Evolutionary conservation across 2,888 invertebrate genomes (phyloP), one percentile per base, ranked within the genome.

Genomic region (Phyllotreta striolata): DNA sequence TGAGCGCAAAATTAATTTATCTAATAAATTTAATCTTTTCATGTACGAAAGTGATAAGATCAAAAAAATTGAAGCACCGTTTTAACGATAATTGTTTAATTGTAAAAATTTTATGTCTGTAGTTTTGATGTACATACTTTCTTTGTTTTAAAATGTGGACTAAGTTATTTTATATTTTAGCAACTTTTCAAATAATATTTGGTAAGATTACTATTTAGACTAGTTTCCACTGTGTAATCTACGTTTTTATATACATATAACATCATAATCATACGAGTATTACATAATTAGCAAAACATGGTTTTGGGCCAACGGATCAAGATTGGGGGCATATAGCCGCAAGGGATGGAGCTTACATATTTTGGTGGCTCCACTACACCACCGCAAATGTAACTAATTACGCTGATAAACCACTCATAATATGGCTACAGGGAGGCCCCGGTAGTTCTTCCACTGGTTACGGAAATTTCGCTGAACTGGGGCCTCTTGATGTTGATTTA

Each of bases 351-450:
- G 87, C 87, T 0, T 82, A 85, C 63, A 85, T 87, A 84, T 88
- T 88, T 74, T 88, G 86, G 84, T 88, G 88, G 88, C 58, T 95
- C 39, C 93, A 91, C 77, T 90, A 90, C 76, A 91, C 88, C 0
- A 89, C 89, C 0, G 81, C 70, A 6, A 49, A 85, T 55, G 88
- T 87, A 0, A 69, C 75, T 3, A 83, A 83, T 47, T 86, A 87
- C 74, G 86, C 86, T 0, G 86, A 90, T 1, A 84, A 87, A 44
- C 95, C 95, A 0, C 81, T 95, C 24, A 83, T 93, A n/a, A 88
- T 95, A 61, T 95, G 95, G 68, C 44, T 70, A 6, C 70, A 70
- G 59, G 71, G 95, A 3, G 95, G 95, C 0, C 95, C 95, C 0
- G 95, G 89, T 8, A 73, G 70, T 13, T 77, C 80, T 0, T 78